Conservation (phyloP, 2,113 vertebrate genomes). For the Catharus bicknelli region DNA sequence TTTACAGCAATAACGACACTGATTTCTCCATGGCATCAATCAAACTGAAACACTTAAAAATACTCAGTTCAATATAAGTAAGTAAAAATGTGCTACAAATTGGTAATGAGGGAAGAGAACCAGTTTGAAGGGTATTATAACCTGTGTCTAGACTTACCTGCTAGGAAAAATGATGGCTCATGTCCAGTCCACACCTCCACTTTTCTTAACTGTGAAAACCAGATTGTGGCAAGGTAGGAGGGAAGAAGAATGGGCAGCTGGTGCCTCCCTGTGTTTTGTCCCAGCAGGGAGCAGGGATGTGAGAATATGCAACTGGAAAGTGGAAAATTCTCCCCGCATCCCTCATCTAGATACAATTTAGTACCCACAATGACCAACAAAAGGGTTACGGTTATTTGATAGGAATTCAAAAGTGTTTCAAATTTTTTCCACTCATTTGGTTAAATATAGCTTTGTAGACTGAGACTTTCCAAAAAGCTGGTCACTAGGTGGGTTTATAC, state of each 20-base stretch:
- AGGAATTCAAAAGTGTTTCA: background rate
- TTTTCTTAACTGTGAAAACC: constrained; percentile 43
- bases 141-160: constrained; percentile 62
- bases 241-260: constrained; percentile 51
- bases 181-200: constrained; percentile 42
- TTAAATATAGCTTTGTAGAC: background rate
- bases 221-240: constrained; percentile 51
- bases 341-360: background rate
- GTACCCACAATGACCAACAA: background rate
- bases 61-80: background rate
- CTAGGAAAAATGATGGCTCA: constrained; percentile 46
- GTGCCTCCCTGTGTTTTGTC: constrained; percentile 14
- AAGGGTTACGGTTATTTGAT: background rate
- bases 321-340: background rate
- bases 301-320: constrained; percentile 42
- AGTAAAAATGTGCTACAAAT: background rate
- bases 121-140: constrained; percentile 30
- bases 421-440: background rate
- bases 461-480: background rate
- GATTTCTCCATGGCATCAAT: constrained; percentile 30
- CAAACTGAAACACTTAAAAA: constrained; percentile 2
- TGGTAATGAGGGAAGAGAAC: constrained; percentile 21
- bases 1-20: constrained; percentile 17
- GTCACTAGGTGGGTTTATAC: background rate
- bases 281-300: constrained; percentile 10